Percentiles rank a stretch among this genome's conserved stretches.
These are phyloP conservation scores for Bradypodion pumilum DNA, from an alignment of 2,797 vertebrate genomes.

Conservation along the genomic window DNA sequence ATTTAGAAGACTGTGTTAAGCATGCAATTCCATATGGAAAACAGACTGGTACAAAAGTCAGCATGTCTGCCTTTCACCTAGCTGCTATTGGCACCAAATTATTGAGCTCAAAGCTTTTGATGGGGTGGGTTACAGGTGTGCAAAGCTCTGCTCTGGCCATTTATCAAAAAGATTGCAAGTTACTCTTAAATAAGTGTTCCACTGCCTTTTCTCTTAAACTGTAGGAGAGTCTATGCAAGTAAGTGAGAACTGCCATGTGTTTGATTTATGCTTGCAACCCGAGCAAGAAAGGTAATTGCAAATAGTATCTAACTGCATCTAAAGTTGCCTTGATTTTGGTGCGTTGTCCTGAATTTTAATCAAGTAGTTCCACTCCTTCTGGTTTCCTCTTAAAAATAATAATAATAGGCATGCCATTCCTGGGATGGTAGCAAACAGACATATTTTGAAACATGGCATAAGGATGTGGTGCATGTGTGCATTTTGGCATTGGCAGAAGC, in stretches of 20 bases:
- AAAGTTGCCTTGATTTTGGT: neutral
- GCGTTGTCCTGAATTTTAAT: neutral
- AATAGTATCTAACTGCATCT: neutral
- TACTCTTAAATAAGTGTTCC: constrained; percentile 2
- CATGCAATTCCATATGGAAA: constrained; percentile 18
- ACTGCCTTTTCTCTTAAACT: neutral
- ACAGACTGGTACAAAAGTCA: neutral
- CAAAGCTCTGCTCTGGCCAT: neutral
- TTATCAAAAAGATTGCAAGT: neutral
- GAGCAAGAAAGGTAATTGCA: neutral
- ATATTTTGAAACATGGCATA: neutral
- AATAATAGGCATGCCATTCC: neutral
- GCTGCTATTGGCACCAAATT: constrained; percentile 9
- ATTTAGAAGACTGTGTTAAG: constrained; percentile 35
- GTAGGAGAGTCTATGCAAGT: neutral
- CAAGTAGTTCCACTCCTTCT: neutral
- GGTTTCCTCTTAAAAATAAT: neutral
- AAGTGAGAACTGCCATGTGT: neutral
- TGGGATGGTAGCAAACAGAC: neutral
- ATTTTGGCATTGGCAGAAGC: neutral
- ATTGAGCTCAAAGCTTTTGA: neutral
- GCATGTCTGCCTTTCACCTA: constrained; percentile 18
- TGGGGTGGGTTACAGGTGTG: neutral
- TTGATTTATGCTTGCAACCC: constrained; percentile 14
- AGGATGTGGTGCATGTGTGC: neutral